A percentile compares a stretch with the other conserved stretches of the same genome.
These are phyloP conservation scores for Physella acuta DNA, from an alignment of 1,140 invertebrate genomes.

Conservation along the genomic window DNA sequence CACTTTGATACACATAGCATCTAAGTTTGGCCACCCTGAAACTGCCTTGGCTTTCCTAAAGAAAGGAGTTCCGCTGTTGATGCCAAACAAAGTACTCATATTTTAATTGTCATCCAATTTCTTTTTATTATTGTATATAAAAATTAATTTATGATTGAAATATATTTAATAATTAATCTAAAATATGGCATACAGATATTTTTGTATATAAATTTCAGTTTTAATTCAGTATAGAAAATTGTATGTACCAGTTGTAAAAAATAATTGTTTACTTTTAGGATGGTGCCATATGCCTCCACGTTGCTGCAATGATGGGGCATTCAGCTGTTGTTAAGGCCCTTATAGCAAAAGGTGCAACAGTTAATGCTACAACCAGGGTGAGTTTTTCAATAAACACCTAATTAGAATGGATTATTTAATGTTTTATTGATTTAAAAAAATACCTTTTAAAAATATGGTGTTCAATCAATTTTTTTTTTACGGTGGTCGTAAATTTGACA, in stretches of 20 bases:
- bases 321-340: conserved; percentile 96
- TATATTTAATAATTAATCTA: too few relatives aligned
- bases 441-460: neutral
- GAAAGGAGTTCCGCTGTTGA: conserved; percentile 97
- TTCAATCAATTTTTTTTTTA: too few relatives aligned
- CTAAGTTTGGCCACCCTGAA: conserved; percentile 91
- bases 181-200: too few relatives aligned
- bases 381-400: neutral
- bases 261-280: too few relatives aligned
- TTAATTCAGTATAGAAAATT: too few relatives aligned
- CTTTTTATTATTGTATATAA: too few relatives aligned
- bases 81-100: conserved; percentile 87
- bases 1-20: conserved; percentile 97
- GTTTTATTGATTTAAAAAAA: neutral
- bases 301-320: conserved; percentile 73
- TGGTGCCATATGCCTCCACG: conserved; percentile 63
- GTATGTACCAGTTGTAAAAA: too few relatives aligned
- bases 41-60: conserved; percentile 98
- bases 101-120: too few relatives aligned
- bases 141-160: too few relatives aligned
- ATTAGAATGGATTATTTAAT: too few relatives aligned
- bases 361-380: conserved; percentile 91
- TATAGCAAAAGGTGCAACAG: conserved; percentile 91
- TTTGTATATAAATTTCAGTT: too few relatives aligned
- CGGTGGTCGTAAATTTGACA: neutral